Percentiles rank a stretch among this genome's conserved stretches.
These are phyloP conservation scores for Ceratoteleas bidentatus DNA, from an alignment of 1,140 invertebrate species.

Conservation along the genomic window DNA sequence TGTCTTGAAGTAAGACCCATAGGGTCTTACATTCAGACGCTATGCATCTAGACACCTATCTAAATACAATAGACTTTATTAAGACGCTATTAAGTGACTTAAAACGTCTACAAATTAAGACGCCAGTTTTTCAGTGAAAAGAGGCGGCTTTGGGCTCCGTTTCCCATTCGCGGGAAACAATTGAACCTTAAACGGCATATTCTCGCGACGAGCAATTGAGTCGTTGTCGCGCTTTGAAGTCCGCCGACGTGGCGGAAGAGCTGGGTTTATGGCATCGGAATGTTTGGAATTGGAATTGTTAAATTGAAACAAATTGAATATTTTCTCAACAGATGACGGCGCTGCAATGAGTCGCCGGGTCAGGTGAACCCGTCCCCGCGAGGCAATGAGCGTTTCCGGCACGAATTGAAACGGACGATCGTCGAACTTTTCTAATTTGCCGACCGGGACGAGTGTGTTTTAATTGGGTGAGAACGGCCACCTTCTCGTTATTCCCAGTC, in stretches of 20 bases:
- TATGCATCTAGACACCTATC: no score
- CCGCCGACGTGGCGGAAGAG: slow-evolving; percentile 43
- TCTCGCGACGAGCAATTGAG: slow-evolving; percentile 13
- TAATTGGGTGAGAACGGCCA: no score
- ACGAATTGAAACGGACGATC: slow-evolving; percentile 2
- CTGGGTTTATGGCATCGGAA: slow-evolving; percentile 36
- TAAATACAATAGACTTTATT: no score
- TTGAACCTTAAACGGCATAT: slow-evolving; percentile 25
- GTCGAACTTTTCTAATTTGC: slow-evolving; percentile 14
- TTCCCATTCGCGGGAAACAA: slow-evolving; percentile 30
- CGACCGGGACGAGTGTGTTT: no score
- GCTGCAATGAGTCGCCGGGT: slow-evolving; percentile 8
- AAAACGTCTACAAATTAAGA: no score
- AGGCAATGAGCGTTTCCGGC: slow-evolving; percentile 1
- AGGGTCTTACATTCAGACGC: no score
- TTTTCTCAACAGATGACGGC: slow-evolving; percentile 13
- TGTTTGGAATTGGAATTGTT: slow-evolving; percentile 59
- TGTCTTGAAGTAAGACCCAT: no score
- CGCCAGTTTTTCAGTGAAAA: no score
- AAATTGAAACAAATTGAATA: slow-evolving; percentile 44
- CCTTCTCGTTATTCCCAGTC: no score
- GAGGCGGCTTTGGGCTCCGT: slow-evolving; percentile 23
- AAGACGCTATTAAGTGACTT: no score
- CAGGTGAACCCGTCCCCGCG: not conserved
- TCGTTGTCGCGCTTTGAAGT: slow-evolving; percentile 35